phyloP scores from a whole-genome alignment of 2,888 invertebrate species.

The Tribolium freemani region DNA sequence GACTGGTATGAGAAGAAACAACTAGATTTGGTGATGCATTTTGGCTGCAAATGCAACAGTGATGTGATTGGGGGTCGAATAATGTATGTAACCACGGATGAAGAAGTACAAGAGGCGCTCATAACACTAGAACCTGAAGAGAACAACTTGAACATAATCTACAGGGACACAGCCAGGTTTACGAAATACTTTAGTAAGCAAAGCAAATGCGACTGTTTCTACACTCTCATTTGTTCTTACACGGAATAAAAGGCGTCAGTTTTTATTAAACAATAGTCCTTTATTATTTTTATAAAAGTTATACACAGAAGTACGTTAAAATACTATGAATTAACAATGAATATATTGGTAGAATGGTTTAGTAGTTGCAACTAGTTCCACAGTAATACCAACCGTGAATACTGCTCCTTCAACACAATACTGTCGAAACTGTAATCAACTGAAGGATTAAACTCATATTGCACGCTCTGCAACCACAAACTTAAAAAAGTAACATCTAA shows the following conservation, averaged over 20 bases:
- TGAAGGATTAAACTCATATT: slow-evolving; percentile 21
- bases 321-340: slow-evolving; percentile 37
- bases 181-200: slow-evolving; percentile 65
- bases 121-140: slow-evolving; percentile 75
- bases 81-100: slow-evolving; percentile 63
- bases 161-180: slow-evolving; percentile 71
- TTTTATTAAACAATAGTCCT: slow-evolving; percentile 38
- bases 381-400: slow-evolving; percentile 31
- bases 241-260: slow-evolving; percentile 58
- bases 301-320: slow-evolving; percentile 40
- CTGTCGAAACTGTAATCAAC: slow-evolving; percentile 8
- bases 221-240: slow-evolving; percentile 64
- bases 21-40: slow-evolving; percentile 63
- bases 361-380: slow-evolving; percentile 28
- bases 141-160: slow-evolving; percentile 80
- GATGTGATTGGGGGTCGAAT: slow-evolving; percentile 63
- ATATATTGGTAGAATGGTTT: slow-evolving; percentile 25
- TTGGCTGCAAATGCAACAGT: slow-evolving; percentile 56
- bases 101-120: slow-evolving; percentile 64
- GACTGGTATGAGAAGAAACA: slow-evolving; percentile 63
- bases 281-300: slow-evolving; percentile 43
- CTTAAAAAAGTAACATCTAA: slow-evolving; percentile 25
- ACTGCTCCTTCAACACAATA: slow-evolving; percentile 33
- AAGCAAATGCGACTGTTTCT: slow-evolving; percentile 60
- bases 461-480: slow-evolving; percentile 29